Evolutionary conservation across 2,888 invertebrate genomes (phyloP).

Genomic region (Camponotus fellah): DNA sequence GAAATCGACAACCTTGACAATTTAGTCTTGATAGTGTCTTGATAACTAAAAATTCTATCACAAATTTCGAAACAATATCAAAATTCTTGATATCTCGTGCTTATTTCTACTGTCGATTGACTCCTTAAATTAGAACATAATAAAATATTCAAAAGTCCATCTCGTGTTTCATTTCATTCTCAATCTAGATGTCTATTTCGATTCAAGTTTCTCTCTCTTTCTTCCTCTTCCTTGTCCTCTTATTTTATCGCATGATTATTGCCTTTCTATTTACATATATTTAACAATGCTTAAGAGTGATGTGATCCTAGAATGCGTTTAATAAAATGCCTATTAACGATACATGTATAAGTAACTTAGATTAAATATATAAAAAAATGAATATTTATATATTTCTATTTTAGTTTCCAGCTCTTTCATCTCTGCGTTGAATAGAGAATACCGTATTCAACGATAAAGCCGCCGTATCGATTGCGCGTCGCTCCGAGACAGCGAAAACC

Average conservation of each 20-base stretch:
- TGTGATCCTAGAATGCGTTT: neutral
- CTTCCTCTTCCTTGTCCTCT: neutral
- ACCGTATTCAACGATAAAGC: neutral
- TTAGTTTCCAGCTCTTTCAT: neutral
- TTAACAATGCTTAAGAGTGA: neutral
- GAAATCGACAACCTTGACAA: no score
- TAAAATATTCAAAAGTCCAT: neutral
- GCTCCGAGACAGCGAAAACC: constrained; percentile 16
- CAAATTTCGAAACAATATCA: no score
- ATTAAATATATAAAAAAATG: neutral
- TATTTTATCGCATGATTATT: neutral
- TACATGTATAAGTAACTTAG: neutral
- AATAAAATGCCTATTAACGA: neutral
- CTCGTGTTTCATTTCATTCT: neutral
- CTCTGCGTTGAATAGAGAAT: neutral
- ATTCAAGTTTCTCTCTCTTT: neutral
- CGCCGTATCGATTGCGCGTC: constrained; percentile 20
- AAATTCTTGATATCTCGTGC: no score
- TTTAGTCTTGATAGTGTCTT: no score
- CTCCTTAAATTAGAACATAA: neutral
- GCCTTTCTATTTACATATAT: neutral
- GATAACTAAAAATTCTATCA: no score
- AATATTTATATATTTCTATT: neutral
- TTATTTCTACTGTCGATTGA: neutral
- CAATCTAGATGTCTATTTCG: neutral